Conservation (phyloP, 1,140 invertebrate species). For the Cardiocondyla obscurior region DNA sequence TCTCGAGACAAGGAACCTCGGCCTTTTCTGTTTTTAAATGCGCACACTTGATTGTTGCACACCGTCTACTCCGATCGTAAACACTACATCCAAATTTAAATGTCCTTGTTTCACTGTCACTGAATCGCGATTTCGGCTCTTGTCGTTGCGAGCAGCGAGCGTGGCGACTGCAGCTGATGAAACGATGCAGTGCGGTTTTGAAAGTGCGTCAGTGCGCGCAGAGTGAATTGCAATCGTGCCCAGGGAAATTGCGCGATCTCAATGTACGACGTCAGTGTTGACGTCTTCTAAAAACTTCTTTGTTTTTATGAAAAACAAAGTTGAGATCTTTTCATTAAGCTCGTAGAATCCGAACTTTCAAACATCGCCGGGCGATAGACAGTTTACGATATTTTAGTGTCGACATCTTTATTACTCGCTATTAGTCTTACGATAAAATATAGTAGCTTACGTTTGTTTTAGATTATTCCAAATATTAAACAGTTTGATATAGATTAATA, state of each 20-base stretch:
- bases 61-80: slow-evolving; percentile 41
- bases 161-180: background rate
- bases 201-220: background rate
- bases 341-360: background rate
- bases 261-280: background rate
- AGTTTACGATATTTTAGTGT: slow-evolving; percentile 11
- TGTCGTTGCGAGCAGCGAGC: background rate
- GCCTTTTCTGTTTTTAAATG: background rate
- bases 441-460: background rate
- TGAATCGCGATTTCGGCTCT: slow-evolving; percentile 29
- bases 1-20: slow-evolving; percentile 12
- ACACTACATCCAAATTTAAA: slow-evolving; percentile 64
- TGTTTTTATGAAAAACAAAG: background rate
- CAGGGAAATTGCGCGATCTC: background rate
- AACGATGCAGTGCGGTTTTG: slow-evolving; percentile 1
- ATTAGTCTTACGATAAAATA: background rate
- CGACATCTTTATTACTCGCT: slow-evolving; percentile 4
- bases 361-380: background rate
- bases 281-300: background rate
- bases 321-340: background rate
- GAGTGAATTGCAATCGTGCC: background rate
- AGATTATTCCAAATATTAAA: background rate
- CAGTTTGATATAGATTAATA: background rate
- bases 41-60: slow-evolving; percentile 26
- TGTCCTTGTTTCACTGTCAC: slow-evolving; percentile 52